Percentiles rank a stretch among this genome's conserved stretches.
Conservation (phyloP, 1,140 invertebrate genomes). For the Vollenhovia emeryi region DNA sequence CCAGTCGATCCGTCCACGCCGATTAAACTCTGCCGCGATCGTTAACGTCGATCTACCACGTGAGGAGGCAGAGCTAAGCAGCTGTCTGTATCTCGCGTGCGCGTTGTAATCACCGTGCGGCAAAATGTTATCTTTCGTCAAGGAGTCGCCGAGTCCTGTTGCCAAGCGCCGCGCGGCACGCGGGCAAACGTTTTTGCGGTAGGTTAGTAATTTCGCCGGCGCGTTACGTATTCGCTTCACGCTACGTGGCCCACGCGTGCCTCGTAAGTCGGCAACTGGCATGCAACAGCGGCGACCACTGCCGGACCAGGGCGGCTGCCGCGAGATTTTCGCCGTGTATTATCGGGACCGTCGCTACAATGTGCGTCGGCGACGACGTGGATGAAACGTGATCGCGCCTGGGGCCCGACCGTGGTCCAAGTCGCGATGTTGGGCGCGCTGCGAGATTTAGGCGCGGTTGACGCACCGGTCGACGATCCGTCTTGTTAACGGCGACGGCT, state of each 20-base stretch:
- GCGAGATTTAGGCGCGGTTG: background rate
- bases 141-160: background rate
- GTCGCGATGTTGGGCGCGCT: background rate
- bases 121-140: conserved; percentile 20
- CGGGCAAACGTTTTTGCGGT: conserved; percentile 57
- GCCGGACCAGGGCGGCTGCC: conserved; percentile 25
- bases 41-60: background rate
- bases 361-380: background rate
- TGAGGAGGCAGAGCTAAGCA: background rate
- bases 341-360: background rate
- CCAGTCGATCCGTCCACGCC: background rate
- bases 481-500: background rate
- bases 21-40: background rate
- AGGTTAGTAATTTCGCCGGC: conserved; percentile 65
- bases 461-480: background rate
- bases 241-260: conserved; percentile 39
- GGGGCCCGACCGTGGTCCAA: background rate
- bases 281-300: background rate
- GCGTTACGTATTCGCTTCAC: conserved; percentile 48
- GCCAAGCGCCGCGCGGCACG: conserved; percentile 12
- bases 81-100: background rate
- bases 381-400: conserved; percentile 40
- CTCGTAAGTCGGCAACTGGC: background rate
- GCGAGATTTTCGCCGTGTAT: conserved; percentile 4
- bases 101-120: background rate